A percentile compares a stretch with the other conserved stretches of the same genome.
phyloP scores from a whole-genome alignment of 2,888 invertebrate genomes.

The Adela reaumurella region DNA sequence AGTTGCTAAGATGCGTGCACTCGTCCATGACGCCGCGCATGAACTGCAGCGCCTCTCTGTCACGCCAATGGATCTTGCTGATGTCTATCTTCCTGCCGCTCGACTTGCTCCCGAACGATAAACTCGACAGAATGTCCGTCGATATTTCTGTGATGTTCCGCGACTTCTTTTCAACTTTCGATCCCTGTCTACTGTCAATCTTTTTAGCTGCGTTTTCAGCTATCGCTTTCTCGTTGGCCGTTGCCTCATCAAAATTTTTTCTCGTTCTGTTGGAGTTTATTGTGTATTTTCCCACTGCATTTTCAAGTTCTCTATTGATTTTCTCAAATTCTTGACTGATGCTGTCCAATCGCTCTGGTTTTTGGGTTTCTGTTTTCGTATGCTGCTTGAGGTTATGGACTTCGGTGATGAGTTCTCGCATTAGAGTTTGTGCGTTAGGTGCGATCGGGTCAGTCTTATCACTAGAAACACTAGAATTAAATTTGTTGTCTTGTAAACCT shows the following conservation, averaged over 20 bases:
- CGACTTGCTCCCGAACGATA: constrained; percentile 29
- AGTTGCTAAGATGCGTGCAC: constrained; percentile 94
- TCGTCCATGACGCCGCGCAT: constrained; percentile 99
- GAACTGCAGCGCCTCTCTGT: constrained; percentile 82
- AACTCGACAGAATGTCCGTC: constrained; percentile 32
- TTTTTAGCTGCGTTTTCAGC: constrained; percentile 11
- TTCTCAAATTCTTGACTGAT: too few relatives aligned
- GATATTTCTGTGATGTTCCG: constrained; percentile 40
- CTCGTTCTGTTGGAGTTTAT: too few relatives aligned
- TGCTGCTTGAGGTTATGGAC: too few relatives aligned
- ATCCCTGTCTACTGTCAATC: constrained; percentile 5
- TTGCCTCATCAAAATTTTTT: constrained; percentile 4
- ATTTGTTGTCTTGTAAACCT: too few relatives aligned
- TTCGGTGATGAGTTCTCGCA: too few relatives aligned
- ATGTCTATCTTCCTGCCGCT: constrained; percentile 51
- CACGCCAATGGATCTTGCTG: constrained; percentile 64
- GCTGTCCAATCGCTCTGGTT: too few relatives aligned
- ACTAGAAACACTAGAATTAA: too few relatives aligned
- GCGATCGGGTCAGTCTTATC: too few relatives aligned
- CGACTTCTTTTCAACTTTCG: constrained; percentile 15
- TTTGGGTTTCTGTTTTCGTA: too few relatives aligned
- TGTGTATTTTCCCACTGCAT: too few relatives aligned
- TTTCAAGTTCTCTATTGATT: too few relatives aligned
- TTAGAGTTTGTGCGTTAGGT: too few relatives aligned
- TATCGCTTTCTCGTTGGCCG: constrained; percentile 7